Conservation (phyloP, 2,888 invertebrate genomes). For the Muscina levida region DNA sequence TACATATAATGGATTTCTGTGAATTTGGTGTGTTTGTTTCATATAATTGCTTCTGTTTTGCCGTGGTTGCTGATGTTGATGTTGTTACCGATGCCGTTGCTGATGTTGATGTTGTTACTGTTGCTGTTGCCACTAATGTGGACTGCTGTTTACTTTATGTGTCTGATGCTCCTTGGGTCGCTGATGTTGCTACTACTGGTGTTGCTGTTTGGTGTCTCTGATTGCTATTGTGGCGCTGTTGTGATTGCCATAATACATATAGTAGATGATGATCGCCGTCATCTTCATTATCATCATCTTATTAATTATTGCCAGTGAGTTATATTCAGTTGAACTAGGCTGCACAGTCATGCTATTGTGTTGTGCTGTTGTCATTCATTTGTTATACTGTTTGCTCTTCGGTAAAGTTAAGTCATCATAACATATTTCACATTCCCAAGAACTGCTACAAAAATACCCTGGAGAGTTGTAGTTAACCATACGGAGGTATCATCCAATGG, state of each 20-base stretch:
- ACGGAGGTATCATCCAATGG: not conserved
- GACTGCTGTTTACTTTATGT: slow-evolving; percentile 27
- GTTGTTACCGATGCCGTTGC: not conserved
- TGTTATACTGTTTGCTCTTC: not conserved
- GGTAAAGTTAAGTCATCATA: slow-evolving; percentile 62
- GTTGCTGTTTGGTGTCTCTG: slow-evolving; percentile 26
- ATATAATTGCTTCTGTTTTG: slow-evolving; percentile 56
- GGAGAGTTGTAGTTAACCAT: slow-evolving; percentile 23
- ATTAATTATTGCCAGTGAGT: slow-evolving; percentile 60
- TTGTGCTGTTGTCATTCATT: slow-evolving; percentile 38
- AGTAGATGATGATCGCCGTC: not conserved
- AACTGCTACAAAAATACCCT: slow-evolving; percentile 37
- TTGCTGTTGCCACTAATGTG: slow-evolving; percentile 22
- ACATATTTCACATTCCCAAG: slow-evolving; percentile 57
- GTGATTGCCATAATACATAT: slow-evolving; percentile 21
- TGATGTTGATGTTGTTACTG: not conserved
- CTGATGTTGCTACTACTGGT: slow-evolving; percentile 36
- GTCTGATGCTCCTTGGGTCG: slow-evolving; percentile 11
- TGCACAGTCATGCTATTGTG: slow-evolving; percentile 50
- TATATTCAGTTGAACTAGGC: slow-evolving; percentile 52
- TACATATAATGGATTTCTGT: slow-evolving; percentile 64
- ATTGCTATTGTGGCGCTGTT: slow-evolving; percentile 31
- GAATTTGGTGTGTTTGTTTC: slow-evolving; percentile 55
- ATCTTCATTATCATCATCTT: slow-evolving; percentile 36
- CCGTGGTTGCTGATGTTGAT: not conserved